Percentiles rank a stretch among this genome's conserved stretches.
Conservation (phyloP, 2,113 vertebrate species). For the Lucifuga dentata region DNA sequence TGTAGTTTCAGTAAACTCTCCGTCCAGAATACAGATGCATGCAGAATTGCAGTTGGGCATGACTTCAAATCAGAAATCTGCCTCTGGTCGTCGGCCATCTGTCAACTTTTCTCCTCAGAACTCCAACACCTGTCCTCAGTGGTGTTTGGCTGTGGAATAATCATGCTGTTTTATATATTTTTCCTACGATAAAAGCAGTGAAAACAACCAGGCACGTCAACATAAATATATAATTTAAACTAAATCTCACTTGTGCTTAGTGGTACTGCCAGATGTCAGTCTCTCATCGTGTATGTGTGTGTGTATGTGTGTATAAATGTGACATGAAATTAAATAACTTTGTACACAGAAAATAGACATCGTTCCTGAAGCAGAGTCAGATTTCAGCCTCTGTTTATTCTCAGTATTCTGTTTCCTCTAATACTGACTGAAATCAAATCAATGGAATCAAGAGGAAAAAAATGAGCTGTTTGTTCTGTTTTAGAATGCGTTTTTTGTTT, state of each 20-base stretch:
- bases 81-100: not conserved
- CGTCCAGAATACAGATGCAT: not conserved
- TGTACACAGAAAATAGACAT: too few relatives aligned
- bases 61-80: not conserved
- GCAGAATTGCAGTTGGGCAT: not conserved
- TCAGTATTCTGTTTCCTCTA: not conserved
- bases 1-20: not conserved
- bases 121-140: too few relatives aligned
- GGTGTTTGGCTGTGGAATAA: constrained; percentile 10
- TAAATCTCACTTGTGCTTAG: not conserved
- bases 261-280: not conserved
- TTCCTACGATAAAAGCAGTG: constrained; percentile 30
- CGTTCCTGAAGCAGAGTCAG: too few relatives aligned
- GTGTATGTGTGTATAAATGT: not conserved
- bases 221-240: not conserved
- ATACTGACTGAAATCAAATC: not conserved
- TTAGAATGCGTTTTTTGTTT: not conserved
- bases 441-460: too few relatives aligned
- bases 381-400: not conserved
- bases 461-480: not conserved
- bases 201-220: not conserved
- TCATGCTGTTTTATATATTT: constrained; percentile 8
- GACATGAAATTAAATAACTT: too few relatives aligned
- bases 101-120: not conserved
- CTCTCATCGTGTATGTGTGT: not conserved